Conservation (phyloP, 1,140 invertebrate genomes). For the Drosophila saltans region DNA sequence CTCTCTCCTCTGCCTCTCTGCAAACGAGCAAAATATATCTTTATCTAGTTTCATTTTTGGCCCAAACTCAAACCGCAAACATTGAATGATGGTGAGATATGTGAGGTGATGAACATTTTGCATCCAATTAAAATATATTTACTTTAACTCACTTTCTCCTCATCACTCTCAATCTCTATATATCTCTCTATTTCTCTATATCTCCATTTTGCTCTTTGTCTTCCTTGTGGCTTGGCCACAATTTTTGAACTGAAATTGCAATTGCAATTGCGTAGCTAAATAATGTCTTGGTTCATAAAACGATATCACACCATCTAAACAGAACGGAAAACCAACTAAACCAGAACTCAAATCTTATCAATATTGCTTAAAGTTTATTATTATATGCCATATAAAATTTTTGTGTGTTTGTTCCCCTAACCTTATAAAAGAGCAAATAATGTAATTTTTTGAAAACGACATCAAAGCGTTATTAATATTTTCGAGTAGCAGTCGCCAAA, state of each 20-base stretch:
- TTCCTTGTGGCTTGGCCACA: slow-evolving; percentile 7
- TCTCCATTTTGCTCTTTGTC: slow-evolving; percentile 25
- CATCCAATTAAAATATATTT: slow-evolving; percentile 72
- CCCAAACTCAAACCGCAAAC: slow-evolving; percentile 36
- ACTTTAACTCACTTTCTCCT: slow-evolving; percentile 23
- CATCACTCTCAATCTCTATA: neutral
- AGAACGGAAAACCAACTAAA: neutral
- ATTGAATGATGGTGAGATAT: slow-evolving; percentile 18
- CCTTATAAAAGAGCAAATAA: neutral
- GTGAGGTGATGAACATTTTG: slow-evolving; percentile 45
- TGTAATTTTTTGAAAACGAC: neutral
- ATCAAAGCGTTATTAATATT: neutral
- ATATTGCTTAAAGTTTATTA: neutral
- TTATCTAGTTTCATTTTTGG: neutral
- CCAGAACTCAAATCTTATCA: neutral
- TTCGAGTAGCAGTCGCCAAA: neutral
- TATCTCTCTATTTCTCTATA: neutral
- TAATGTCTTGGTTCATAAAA: neutral
- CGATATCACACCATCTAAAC: neutral
- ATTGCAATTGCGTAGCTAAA: neutral
- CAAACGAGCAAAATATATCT: neutral
- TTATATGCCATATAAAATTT: neutral
- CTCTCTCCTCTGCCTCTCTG: too few species aligned
- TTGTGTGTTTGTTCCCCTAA: neutral
- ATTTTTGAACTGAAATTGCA: slow-evolving; percentile 3